Percentiles rank a stretch among this genome's conserved stretches.
Evolutionary conservation across 2,888 invertebrate genomes (phyloP).

Genomic region (Drosophila prolongata): DNA sequence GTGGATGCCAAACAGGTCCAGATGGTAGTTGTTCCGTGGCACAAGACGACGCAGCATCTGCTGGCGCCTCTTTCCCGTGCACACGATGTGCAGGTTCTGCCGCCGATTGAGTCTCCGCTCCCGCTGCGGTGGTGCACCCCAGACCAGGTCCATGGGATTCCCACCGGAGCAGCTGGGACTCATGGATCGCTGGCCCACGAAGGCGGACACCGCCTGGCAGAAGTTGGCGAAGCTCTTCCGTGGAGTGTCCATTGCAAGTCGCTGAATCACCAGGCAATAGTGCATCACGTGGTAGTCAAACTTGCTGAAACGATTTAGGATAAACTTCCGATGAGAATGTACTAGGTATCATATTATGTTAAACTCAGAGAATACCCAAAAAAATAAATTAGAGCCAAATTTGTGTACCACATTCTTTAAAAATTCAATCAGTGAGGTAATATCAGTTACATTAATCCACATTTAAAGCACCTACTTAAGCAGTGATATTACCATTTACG

Average conservation of each 20-base stretch:
- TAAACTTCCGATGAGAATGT: no score
- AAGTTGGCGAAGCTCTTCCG: conserved; percentile 60
- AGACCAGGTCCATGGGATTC: conserved; percentile 74
- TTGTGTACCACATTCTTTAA: no score
- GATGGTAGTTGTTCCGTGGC: conserved; percentile 81
- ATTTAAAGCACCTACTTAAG: no score
- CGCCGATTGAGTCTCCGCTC: conserved; percentile 73
- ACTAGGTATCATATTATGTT: no score
- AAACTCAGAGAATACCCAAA: no score
- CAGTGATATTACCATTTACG: no score
- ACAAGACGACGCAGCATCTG: conserved; percentile 80
- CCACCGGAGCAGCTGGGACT: conserved; percentile 50
- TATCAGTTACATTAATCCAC: no score
- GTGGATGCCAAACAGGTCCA: conserved; percentile 84
- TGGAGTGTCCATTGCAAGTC: conserved; percentile 47
- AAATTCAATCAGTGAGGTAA: no score
- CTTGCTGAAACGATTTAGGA: conserved; percentile 67
- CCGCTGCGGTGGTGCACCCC: conserved; percentile 77
- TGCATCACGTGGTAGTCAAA: conserved; percentile 84
- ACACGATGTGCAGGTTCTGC: conserved; percentile 77
- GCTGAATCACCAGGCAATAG: conserved; percentile 82
- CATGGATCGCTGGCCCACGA: conserved; percentile 52
- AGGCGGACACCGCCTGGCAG: conserved; percentile 61
- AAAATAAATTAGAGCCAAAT: no score
- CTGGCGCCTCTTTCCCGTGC: conserved; percentile 82